Conservation (phyloP, 2,797 vertebrate species). For the Pangasius djambal region DNA sequence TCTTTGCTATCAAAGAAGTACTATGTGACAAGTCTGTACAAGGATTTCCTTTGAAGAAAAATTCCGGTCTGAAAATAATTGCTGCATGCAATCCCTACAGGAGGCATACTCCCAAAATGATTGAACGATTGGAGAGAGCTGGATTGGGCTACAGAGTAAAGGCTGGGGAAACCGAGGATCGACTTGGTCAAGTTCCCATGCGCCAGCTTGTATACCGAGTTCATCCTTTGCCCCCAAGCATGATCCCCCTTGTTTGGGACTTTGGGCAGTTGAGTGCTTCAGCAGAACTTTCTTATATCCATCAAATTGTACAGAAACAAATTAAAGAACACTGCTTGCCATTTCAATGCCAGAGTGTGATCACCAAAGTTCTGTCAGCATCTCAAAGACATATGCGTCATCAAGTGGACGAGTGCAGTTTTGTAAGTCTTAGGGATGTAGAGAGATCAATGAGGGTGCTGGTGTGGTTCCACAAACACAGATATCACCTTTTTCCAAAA, state of each 20-base stretch:
- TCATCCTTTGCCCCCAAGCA: slow-evolving; percentile 80
- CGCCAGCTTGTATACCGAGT: slow-evolving; percentile 83
- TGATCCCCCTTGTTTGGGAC: slow-evolving; percentile 82
- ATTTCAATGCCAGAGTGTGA: slow-evolving; percentile 47
- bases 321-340: slow-evolving; percentile 62
- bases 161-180: slow-evolving; percentile 76
- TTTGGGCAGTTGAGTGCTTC: slow-evolving; percentile 80
- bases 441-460: slow-evolving; percentile 79
- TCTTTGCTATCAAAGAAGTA: slow-evolving; percentile 81
- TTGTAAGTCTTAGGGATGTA: slow-evolving; percentile 81
- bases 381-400: slow-evolving; percentile 77
- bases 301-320: slow-evolving; percentile 76
- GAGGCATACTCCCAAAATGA: slow-evolving; percentile 74
- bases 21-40: slow-evolving; percentile 75
- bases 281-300: slow-evolving; percentile 76
- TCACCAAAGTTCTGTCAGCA: slow-evolving; percentile 70
- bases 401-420: slow-evolving; percentile 76
- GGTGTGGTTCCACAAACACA: slow-evolving; percentile 76
- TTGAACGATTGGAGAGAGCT: slow-evolving; percentile 76
- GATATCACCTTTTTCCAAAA: slow-evolving; percentile 60
- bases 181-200: slow-evolving; percentile 80
- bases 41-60: slow-evolving; percentile 66
- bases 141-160: slow-evolving; percentile 81
- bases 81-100: slow-evolving; percentile 84
- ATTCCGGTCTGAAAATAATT: slow-evolving; percentile 77